Conservation (phyloP, 2,888 invertebrate genomes). For the Ichneumon xanthorius region DNA sequence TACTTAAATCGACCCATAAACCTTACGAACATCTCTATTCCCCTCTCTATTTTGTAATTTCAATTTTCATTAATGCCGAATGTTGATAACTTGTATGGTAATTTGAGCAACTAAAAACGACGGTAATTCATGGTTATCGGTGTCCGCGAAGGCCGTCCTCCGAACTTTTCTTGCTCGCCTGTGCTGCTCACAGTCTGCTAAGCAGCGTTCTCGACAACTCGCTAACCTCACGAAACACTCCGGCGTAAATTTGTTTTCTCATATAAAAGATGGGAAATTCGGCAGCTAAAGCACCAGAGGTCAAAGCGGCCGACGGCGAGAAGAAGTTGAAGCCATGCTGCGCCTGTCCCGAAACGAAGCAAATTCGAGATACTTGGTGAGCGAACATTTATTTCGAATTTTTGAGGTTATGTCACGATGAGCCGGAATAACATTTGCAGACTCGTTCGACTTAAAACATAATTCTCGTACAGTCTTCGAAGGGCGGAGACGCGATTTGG, state of each 20-base stretch:
- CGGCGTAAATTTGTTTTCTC: background rate
- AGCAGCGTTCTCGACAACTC: constrained; percentile 3
- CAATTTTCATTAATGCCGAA: background rate
- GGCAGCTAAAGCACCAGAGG: constrained; percentile 85
- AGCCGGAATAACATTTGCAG: background rate
- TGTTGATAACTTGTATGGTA: background rate
- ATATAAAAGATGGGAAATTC: constrained; percentile 86
- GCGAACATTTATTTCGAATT: constrained; percentile 67
- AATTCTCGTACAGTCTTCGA: background rate
- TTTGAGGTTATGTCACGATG: constrained; percentile 56
- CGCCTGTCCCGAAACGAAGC: constrained; percentile 98
- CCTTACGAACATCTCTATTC: no score
- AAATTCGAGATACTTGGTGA: constrained; percentile 96
- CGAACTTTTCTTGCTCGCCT: background rate
- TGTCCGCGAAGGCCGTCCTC: background rate
- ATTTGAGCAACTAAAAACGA: background rate
- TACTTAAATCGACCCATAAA: background rate
- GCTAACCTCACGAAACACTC: background rate
- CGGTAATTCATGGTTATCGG: background rate
- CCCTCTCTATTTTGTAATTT: background rate
- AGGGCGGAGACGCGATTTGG: background rate
- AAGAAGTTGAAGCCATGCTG: constrained; percentile 97
- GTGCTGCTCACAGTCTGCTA: constrained; percentile 7
- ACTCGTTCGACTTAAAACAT: background rate
- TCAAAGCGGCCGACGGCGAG: constrained; percentile 85